Base-by-base conservation (phyloP, 2,888 invertebrate genomes). In the Dusona sp. region DNA sequence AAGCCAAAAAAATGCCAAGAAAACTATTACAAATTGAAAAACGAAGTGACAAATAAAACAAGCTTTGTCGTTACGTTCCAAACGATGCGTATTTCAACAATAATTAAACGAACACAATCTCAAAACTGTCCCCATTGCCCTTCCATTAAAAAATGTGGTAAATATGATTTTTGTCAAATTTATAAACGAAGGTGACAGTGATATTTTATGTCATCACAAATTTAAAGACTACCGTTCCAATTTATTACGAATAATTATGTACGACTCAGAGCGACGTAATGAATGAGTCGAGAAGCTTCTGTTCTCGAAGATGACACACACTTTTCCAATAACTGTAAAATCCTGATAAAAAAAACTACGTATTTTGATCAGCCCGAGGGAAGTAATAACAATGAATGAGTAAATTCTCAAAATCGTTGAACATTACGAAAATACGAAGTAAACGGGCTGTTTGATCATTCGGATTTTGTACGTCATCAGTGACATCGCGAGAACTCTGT, bases 381-480 rank as follows among this genome's bases (percentile, higher is more conserved):
- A 3, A 38, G 16, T 16, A 29, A 64, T 64, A 9, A 16, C 1
- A 22, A 11, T 38, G 68, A 13, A 67, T 65, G 64, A 65, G 45
- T 77, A 13, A 65, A 65, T 77, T 65, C 22, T 19, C 38, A n/a
- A 36, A 45, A 83, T 65, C 65, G 38, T 73, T 57, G 38, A 54
- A 67, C 25, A 48, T 85, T 78, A 45, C 78, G 73, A 81, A 85
- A 84, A 64, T n/a, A 13, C 42, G 25, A 16, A 42, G 22, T n/a
- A 25, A 81, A 61, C 72, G 51, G 48, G 73, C 81, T 82, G 7
- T 57, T 82, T 64, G 48, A 78, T 80, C 61, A 45, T 80, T 36
- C 29, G 48, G 42, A 4, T 22, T 81, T 70, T 65, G 77, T 54
- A 51, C 57, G 75, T 54, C 51, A 36, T n/a, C 51, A n/a, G 33